Percentiles rank a stretch among this genome's conserved stretches.
phyloP scores from a whole-genome alignment of 2,888 invertebrate genomes.

The Patella depressa region DNA sequence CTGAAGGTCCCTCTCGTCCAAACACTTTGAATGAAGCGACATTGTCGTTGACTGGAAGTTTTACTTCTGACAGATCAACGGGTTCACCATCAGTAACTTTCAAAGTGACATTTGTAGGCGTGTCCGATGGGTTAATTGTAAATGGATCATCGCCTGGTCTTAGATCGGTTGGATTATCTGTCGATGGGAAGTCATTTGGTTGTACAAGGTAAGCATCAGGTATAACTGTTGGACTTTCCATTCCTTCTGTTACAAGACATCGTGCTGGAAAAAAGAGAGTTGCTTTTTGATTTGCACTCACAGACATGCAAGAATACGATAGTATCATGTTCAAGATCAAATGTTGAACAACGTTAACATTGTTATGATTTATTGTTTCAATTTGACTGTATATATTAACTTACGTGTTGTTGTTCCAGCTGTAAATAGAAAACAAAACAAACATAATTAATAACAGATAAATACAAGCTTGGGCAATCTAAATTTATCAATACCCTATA shows the following conservation, averaged over 20 bases:
- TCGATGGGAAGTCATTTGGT: neutral
- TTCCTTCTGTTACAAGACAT: neutral
- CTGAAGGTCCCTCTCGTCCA: no score
- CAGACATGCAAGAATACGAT: no score
- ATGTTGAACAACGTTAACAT: no score
- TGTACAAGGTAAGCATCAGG: neutral
- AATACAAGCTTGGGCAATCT: no score
- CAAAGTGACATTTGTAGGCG: neutral
- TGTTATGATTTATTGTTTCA: no score
- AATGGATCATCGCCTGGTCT: conserved; percentile 4
- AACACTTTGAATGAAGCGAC: neutral
- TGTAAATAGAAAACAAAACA: no score
- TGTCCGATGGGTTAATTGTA: neutral
- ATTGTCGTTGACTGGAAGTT: neutral
- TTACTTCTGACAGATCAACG: neutral
- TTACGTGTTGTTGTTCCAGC: no score
- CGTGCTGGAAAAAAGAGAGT: neutral
- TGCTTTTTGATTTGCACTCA: no score
- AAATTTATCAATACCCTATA: no score
- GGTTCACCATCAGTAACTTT: neutral
- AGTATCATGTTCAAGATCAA: no score
- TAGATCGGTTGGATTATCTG: neutral
- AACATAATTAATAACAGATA: no score
- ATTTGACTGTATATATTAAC: no score
- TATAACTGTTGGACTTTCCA: conserved; percentile 5